Evolutionary conservation across 2,888 invertebrate species (phyloP), one percentile per base, ranked within the genome.

Genomic region (Leucozona laternaria): DNA sequence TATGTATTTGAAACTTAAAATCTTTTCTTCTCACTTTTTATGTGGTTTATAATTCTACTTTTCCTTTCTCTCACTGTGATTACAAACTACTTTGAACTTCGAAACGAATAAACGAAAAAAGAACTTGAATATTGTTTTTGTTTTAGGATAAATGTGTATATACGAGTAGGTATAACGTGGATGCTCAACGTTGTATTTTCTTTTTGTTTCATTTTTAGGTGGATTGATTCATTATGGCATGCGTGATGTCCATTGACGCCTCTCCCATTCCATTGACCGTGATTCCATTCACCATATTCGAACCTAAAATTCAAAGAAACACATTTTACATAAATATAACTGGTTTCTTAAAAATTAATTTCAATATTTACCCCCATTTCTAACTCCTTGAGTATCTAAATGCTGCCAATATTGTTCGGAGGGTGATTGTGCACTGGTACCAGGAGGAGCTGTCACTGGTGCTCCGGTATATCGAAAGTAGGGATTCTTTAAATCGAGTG

Each of bases 401-500:
- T 96, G 96, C 89, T 95, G 95, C 98, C 98, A 98, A 91, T 97
- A 98, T 75, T 95, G 95, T 93, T 99, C 99, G 90, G 98, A 98
- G 0, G 99, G 99, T 2, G 98, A 98, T 62, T 96, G 95, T 81
- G 95, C 96, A 91, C 97, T 97, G 64, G 97, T 96, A 13, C 98
- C 98, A 0, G 98, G 98, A 8, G 98, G 98, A 0, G 98, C 97
- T 75, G 97, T 96, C 0, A 97, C 97, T 0, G 98, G 97, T 31
- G 97, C 97, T 22, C 98, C 98, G 2, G 98, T 98, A 91, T 98
- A 98, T 91, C 99, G 95, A 93, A 99, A 99, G 94, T 98, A 99
- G 0, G 99, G 99, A 93, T 99, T 99, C 94, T 99, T 99, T 90
- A 99, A 94, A 93, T 99, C 99, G 90, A 99, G 94, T 17, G 97